A percentile compares a stretch with the other conserved stretches of the same genome.
Conservation (phyloP, 2,113 vertebrate species). For the human region GRCh38 chr15:97907501-97908000, state of each 20-base stretch:
- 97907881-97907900: neutral
- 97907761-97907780: neutral
- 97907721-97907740: neutral
- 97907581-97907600: neutral
- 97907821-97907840: neutral
- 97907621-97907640: neutral
- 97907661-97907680: neutral
- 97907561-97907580: neutral
- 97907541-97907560: neutral
- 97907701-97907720: neutral
- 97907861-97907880: rapidly evolving
- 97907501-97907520: neutral
- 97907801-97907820: neutral
- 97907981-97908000: neutral
- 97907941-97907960: neutral
- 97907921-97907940: neutral
- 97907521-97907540: neutral
- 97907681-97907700: neutral
- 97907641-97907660: neutral
- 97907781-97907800: neutral
- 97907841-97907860: neutral
- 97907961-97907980: neutral
- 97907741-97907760: neutral
- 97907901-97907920: neutral
- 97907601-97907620: neutral